Evolutionary conservation across 2,797 vertebrate species (phyloP).

Genomic region (Falco rusticolus): DNA sequence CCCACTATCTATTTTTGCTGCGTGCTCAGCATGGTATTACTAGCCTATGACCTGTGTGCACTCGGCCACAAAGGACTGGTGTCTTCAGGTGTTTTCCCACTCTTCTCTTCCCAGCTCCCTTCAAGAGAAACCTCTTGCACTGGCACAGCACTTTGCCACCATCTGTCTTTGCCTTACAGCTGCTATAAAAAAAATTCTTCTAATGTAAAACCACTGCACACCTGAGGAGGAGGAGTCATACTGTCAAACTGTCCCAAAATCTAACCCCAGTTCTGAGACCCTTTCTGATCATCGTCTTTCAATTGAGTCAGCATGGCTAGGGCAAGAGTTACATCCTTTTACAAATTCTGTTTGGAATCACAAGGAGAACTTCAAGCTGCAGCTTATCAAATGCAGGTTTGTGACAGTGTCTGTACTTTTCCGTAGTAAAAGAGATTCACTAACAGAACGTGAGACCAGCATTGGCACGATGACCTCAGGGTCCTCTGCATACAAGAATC

Average conservation of each 20-base stretch:
- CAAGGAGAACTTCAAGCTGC: not conserved
- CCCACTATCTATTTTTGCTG: not conserved
- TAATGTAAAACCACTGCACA: not conserved
- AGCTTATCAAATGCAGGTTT: not conserved
- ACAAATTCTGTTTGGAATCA: not conserved
- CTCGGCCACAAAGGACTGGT: not conserved
- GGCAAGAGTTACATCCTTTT: not conserved
- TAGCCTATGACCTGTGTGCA: not conserved
- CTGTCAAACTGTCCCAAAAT: not conserved
- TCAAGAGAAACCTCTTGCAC: not conserved
- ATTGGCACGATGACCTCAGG: not conserved
- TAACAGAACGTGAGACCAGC: fast-evolving
- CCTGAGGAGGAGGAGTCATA: not conserved
- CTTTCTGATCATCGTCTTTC: not conserved
- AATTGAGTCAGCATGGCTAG: not conserved
- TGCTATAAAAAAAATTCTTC: not conserved
- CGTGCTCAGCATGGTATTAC: not conserved
- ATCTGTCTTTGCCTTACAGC: not conserved
- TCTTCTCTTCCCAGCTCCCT: not conserved
- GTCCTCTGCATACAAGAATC: not conserved
- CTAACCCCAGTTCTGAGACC: not conserved
- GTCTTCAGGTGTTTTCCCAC: not conserved
- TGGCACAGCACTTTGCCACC: not conserved
- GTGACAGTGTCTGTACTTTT: no score
- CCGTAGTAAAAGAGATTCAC: not conserved